A percentile compares a stretch with the other conserved stretches of the same genome.
These are phyloP conservation scores for Cantharis rufa DNA, from an alignment of 2,888 invertebrate species.

Conservation along the genomic window DNA sequence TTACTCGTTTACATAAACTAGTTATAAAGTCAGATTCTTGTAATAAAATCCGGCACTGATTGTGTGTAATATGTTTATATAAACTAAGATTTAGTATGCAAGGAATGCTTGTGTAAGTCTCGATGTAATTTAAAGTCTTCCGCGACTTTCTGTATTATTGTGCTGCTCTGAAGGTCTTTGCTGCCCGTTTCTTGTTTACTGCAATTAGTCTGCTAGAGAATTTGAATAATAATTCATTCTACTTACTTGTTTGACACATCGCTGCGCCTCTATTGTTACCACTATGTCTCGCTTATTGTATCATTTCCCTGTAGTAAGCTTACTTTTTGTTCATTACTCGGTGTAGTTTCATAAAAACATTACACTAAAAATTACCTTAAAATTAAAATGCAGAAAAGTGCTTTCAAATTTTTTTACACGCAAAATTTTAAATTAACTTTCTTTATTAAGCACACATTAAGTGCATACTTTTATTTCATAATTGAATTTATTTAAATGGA, in stretches of 20 bases:
- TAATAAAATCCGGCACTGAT: slow-evolving; percentile 49
- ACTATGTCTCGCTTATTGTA: slow-evolving; percentile 28
- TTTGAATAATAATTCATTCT: slow-evolving; percentile 53
- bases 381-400: neutral
- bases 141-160: slow-evolving; percentile 46
- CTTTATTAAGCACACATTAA: neutral
- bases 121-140: slow-evolving; percentile 50
- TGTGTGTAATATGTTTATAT: slow-evolving; percentile 53
- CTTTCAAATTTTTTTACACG: neutral
- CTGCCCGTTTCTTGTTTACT: slow-evolving; percentile 51
- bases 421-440: neutral
- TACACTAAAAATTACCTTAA: neutral
- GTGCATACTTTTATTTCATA: neutral
- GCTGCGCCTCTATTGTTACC: slow-evolving; percentile 42
- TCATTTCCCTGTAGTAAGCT: slow-evolving; percentile 19
- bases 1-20: slow-evolving; percentile 43
- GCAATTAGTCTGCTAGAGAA: slow-evolving; percentile 51
- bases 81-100: slow-evolving; percentile 53
- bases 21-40: slow-evolving; percentile 48
- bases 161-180: slow-evolving; percentile 38
- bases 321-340: slow-evolving; percentile 16
- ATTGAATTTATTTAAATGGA: neutral
- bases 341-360: neutral
- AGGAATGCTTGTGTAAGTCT: slow-evolving; percentile 47
- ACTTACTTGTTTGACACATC: slow-evolving; percentile 48